These are phyloP conservation scores for Rotaria socialis DNA, from an alignment of 2,888 invertebrate species.

Conservation along the genomic window DNA sequence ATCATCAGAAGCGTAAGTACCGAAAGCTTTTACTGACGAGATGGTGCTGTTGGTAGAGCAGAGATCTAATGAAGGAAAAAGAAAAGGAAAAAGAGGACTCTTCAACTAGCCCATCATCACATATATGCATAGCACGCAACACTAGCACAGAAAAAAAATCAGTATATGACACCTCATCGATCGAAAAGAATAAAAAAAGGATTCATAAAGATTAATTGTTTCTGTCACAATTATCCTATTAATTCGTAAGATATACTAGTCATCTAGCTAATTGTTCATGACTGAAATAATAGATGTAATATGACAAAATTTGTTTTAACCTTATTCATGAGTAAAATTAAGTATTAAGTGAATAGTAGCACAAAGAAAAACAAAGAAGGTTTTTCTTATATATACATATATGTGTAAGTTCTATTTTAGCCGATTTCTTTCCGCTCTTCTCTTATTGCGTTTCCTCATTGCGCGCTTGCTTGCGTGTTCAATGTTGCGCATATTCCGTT, in stretches of 20 bases:
- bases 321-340: background rate
- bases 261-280: slow-evolving; percentile 8
- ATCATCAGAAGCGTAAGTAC: slow-evolving; percentile 9
- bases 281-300: background rate
- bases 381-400: background rate
- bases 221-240: background rate
- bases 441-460: slow-evolving; percentile 1
- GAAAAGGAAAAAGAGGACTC: background rate
- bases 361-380: background rate
- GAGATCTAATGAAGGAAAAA: background rate
- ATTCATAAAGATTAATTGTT: background rate
- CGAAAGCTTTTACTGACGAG: slow-evolving; percentile 13
- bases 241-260: background rate
- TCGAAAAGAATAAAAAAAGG: background rate
- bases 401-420: background rate
- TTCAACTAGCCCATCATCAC: background rate
- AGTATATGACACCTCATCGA: background rate
- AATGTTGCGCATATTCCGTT: background rate
- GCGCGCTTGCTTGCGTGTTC: slow-evolving; percentile 5
- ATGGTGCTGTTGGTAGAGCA: background rate
- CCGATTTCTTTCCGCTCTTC: background rate
- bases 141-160: background rate
- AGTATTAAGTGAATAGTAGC: background rate
- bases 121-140: slow-evolving; percentile 10
- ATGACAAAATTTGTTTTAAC: background rate